These are phyloP conservation scores for Tylochromis polylepis DNA, from an alignment of 2,113 vertebrate species.

Conservation along the genomic window DNA sequence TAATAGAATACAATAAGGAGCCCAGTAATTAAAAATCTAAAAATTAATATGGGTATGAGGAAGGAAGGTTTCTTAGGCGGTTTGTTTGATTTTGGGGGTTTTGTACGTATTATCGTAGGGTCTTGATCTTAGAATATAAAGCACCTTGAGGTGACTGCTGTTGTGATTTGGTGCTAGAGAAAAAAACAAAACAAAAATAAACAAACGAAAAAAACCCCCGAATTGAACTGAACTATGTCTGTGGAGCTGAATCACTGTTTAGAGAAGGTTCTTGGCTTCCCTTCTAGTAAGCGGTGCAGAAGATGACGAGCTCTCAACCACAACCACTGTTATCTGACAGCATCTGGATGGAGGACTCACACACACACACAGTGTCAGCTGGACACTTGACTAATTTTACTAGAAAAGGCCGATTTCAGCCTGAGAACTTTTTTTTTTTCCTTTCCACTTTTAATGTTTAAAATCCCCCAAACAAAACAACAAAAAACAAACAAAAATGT, in stretches of 20 bases:
- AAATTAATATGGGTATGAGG: too few relatives aligned
- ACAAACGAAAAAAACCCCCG: too few relatives aligned
- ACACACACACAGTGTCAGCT: neutral
- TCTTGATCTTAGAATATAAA: neutral
- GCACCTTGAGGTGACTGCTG: neutral
- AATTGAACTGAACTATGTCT: neutral
- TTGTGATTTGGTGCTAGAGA: neutral
- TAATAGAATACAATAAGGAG: neutral
- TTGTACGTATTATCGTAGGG: too few relatives aligned
- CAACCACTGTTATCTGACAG: neutral
- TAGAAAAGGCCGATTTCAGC: accelerated
- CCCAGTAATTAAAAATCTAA: neutral
- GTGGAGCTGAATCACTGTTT: neutral
- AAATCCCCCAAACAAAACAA: too few relatives aligned
- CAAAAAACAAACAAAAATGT: neutral
- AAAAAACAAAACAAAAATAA: too few relatives aligned
- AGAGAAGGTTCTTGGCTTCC: neutral
- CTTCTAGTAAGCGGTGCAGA: neutral
- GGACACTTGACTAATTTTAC: neutral
- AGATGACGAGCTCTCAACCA: neutral
- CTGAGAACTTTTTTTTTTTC: accelerated
- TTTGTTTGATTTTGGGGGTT: too few relatives aligned
- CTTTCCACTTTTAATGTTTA: neutral
- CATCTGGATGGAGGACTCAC: neutral
- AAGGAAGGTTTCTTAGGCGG: too few relatives aligned